These are phyloP conservation scores for Rhabdophis nuchalis DNA, from an alignment of 2,797 vertebrate genomes.

Conservation along the genomic window DNA sequence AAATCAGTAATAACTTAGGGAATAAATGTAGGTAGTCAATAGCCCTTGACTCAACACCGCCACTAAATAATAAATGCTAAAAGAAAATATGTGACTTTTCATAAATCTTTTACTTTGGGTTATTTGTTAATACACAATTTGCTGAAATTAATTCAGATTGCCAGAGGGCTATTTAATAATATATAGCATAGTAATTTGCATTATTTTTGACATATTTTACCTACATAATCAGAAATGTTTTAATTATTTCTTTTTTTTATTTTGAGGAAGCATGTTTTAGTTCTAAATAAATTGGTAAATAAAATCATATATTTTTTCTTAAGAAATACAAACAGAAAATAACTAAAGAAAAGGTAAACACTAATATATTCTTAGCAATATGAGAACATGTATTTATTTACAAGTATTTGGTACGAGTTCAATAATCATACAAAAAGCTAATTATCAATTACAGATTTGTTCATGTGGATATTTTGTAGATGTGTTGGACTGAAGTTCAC, in stretches of 20 bases:
- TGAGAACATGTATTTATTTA: neutral
- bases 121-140: slow-evolving; percentile 17
- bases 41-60: neutral
- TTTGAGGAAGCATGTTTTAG: neutral
- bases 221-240: neutral
- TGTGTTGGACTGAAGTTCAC: neutral
- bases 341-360: neutral
- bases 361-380: neutral
- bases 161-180: neutral
- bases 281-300: neutral
- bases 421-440: neutral
- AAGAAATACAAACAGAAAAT: neutral
- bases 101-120: neutral
- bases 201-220: neutral
- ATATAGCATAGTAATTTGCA: neutral
- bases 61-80: slow-evolving; percentile 6
- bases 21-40: slow-evolving; percentile 35
- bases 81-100: slow-evolving; percentile 15
- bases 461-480: neutral
- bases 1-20: slow-evolving; percentile 18
- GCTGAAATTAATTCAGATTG: slow-evolving; percentile 24
- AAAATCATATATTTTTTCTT: neutral
- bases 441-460: neutral
- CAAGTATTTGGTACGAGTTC: neutral
- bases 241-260: neutral